Base-by-base conservation (phyloP, 2,113 vertebrate genomes). In the Desmodus rotundus region DNA sequence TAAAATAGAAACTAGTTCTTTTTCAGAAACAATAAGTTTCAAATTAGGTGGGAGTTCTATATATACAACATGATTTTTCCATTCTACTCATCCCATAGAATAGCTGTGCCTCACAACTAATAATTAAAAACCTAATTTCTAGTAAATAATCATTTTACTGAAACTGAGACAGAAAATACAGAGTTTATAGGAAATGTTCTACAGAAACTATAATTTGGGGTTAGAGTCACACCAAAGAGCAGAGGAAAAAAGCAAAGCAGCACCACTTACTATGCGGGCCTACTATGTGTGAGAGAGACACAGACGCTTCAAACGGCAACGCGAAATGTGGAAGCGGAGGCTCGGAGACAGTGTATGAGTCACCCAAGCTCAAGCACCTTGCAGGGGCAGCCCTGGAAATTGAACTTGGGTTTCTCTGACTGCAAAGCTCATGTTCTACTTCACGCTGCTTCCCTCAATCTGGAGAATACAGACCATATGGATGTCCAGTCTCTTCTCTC, bases 121-220 rank as follows among this genome's bases (percentile, higher is more conserved):
- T 47, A 76, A 76, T 50, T 43, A 70, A 81, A 73, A 87, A 43
- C 9, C 54, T 76, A 83, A 76, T 43, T 91, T 91, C 38, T 92
- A 83, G 82, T 41, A 76, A 90, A 77, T 93, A 58, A 91, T 87
- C 63, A 85, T 67, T 91, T 91, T 85, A 45, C 47, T 65, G 17
- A 26, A 95, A 89, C 31, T 52, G 67, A 83, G 5, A 80, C 45
- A 84, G 84, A 72, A 83, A 68, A 78, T 70, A 52, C 4, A 90
- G 68, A 56, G 36, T 52, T 87, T 14, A 4, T 31, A 84, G 47
- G 7, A 67, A 86, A 72, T 86, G 20, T 68, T 65, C 89, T 47
- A 20, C 1, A 85, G 41, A 95, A 90, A 65, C 36, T 56, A 4
- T 52, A 20, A 33, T 50, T 13, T 50, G 10, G n/a, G 4, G 38